These are phyloP conservation scores for Cerastis leucographa DNA, from an alignment of 2,888 invertebrate species.

Conservation along the genomic window DNA sequence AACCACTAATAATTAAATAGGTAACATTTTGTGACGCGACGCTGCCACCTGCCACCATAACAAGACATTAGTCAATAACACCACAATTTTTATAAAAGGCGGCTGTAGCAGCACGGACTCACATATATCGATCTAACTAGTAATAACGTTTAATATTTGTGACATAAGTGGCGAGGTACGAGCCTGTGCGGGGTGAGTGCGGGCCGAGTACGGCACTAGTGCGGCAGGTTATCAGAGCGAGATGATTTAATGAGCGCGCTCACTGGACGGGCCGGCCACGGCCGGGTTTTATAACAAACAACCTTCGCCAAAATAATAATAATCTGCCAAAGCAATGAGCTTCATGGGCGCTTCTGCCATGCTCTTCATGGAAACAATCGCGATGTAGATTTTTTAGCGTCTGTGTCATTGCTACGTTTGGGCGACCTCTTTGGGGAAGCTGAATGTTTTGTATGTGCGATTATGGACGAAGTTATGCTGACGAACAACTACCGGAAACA, in stretches of 20 bases:
- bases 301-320: conserved; percentile 2
- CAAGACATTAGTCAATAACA: neutral
- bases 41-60: no score
- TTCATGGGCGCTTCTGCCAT: no score
- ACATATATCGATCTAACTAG: neutral
- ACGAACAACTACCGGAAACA: no score
- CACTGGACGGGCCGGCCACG: conserved; percentile 9
- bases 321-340: no score
- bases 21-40: no score
- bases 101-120: neutral
- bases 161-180: neutral
- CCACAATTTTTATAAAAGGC: neutral
- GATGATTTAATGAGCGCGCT: conserved; percentile 60
- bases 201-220: conserved; percentile 1
- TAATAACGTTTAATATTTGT: neutral
- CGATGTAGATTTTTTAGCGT: no score
- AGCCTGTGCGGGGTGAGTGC: conserved; percentile 5
- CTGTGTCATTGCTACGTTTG: no score
- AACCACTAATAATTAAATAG: neutral
- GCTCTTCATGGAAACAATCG: no score
- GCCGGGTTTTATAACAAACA: conserved; percentile 8
- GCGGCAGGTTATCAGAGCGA: conserved; percentile 57
- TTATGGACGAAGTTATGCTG: no score
- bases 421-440: no score
- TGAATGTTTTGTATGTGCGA: no score